A percentile compares a stretch with the other conserved stretches of the same genome.
These are phyloP conservation scores for Petrocephalus schoutedeni DNA, from an alignment of 2,797 vertebrate genomes.

Conservation along the genomic window DNA sequence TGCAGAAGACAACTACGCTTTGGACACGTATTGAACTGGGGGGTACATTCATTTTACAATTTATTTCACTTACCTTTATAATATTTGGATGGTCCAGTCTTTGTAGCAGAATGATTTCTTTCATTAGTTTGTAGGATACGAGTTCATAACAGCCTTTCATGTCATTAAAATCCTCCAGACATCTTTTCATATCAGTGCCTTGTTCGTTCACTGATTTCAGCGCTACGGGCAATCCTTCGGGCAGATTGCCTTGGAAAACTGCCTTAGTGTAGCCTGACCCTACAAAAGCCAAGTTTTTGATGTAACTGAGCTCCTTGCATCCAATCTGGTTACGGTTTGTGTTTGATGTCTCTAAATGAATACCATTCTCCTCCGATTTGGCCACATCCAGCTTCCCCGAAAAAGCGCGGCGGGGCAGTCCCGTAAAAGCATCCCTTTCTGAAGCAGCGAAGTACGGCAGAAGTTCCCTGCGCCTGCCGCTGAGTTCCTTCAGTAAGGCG, in stretches of 20 bases:
- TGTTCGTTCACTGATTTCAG: constrained; percentile 74
- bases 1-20: neutral
- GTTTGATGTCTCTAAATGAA: constrained; percentile 39
- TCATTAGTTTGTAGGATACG: constrained; percentile 77
- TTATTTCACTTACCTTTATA: constrained; percentile 63
- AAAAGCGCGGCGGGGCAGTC: neutral
- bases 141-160: constrained; percentile 68
- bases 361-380: constrained; percentile 44
- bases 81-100: constrained; percentile 76
- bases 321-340: constrained; percentile 54
- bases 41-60: neutral
- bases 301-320: constrained; percentile 64
- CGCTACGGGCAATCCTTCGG: constrained; percentile 62
- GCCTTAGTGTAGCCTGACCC: constrained; percentile 81
- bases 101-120: constrained; percentile 74
- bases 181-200: constrained; percentile 75
- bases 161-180: constrained; percentile 68
- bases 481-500: constrained; percentile 54
- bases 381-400: constrained; percentile 32
- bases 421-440: constrained; percentile 10
- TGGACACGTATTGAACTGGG: neutral
- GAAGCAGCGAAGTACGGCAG: constrained; percentile 51
- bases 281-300: constrained; percentile 61
- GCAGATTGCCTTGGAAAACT: constrained; percentile 67
- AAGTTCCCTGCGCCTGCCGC: constrained; percentile 59